Conservation (phyloP, 2,113 vertebrate species). For the Caretta caretta region DNA sequence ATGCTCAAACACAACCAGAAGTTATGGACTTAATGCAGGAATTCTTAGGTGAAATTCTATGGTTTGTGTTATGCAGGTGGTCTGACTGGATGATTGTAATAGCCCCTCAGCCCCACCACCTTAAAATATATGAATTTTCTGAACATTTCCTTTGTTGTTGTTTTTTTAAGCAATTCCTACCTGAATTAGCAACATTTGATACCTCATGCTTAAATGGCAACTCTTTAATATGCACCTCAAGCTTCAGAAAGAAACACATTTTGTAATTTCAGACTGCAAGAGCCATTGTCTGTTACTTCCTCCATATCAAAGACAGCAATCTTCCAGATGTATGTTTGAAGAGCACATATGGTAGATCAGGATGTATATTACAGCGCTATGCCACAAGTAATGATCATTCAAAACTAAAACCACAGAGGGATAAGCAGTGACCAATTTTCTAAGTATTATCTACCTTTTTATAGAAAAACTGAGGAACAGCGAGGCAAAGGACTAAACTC, state of each 20-base stretch:
- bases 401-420: slow-evolving; percentile 34
- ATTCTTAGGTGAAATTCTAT: background rate
- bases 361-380: background rate
- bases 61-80: background rate
- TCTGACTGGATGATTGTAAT: background rate
- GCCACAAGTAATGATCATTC: background rate
- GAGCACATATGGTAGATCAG: background rate
- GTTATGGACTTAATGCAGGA: background rate
- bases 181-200: background rate
- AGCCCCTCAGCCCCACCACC: background rate
- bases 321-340: background rate
- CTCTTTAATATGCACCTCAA: background rate
- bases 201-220: background rate
- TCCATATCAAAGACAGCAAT: background rate
- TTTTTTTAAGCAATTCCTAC: background rate
- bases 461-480: slow-evolving; percentile 39
- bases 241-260: background rate
- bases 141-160: background rate
- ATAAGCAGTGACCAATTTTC: slow-evolving; percentile 30
- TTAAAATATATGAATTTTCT: background rate
- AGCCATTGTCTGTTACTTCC: background rate
- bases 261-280: background rate
- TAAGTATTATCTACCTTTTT: background rate
- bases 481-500: slow-evolving; percentile 14
- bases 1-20: background rate